These are phyloP conservation scores for Vulpes lagopus DNA, from an alignment of 2,113 vertebrate species.

Conservation along the genomic window DNA sequence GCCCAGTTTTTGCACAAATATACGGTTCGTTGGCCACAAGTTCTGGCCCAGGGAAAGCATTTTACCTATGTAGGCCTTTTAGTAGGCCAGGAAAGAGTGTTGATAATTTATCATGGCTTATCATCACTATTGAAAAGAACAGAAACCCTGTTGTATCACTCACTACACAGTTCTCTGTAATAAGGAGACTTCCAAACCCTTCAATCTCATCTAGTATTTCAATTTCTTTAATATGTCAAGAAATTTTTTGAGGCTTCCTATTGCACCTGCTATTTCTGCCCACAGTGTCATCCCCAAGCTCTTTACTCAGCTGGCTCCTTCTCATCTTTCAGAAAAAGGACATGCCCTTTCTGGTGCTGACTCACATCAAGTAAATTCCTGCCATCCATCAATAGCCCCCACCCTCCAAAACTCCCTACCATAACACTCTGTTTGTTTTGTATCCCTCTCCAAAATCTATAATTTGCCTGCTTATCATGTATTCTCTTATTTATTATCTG, in stretches of 20 bases:
- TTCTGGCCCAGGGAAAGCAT: background rate
- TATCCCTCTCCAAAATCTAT: background rate
- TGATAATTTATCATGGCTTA: background rate
- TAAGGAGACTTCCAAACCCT: background rate
- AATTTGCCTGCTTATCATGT: background rate
- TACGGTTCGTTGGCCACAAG: background rate
- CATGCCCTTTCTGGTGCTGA: background rate
- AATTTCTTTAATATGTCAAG: background rate
- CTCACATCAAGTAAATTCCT: background rate
- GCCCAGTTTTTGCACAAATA: background rate
- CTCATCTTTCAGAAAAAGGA: background rate
- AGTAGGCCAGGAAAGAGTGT: background rate
- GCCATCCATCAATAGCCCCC: background rate
- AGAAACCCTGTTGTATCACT: background rate
- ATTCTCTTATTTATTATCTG: background rate
- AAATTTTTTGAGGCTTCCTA: background rate
- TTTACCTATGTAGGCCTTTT: background rate
- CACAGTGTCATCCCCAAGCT: background rate
- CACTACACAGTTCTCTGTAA: background rate
- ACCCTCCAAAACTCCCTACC: background rate
- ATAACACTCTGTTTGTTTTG: background rate
- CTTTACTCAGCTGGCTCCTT: background rate
- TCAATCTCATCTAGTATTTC: background rate
- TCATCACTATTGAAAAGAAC: background rate
- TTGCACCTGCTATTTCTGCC: background rate